Base-by-base conservation (phyloP, 2,888 invertebrate genomes). In the Trichopria drosophilae region DNA sequence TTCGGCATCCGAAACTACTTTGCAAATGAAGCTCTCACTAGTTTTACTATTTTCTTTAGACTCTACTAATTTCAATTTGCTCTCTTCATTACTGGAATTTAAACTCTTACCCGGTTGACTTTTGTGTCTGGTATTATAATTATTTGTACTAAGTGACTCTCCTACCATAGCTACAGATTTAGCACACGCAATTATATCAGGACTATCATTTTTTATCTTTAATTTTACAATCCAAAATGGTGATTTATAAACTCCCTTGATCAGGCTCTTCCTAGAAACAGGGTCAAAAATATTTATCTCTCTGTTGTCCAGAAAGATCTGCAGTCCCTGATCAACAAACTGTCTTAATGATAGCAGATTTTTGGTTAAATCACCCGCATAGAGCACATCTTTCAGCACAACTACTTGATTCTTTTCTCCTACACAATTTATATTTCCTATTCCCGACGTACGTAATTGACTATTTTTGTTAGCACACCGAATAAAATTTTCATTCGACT, bases 261-360 rank as follows among this genome's bases (percentile, higher is more conserved):
- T n/a, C n/a, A n/a, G n/a, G n/a, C n/a, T 29, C 13, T 29, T 29
- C 7, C n/a, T 29, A 5, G 4, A 29, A 29, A 29, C 13, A 15
- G 29, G 13, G 13, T 29, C 29, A 7, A 13, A 29, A 29, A 29
- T 29, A 7, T 29, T 29, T 29, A 29, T 29, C 12, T 15, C 29
- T 29, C 13, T 29, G 9, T 29, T 29, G 29, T 29, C 29, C n/a
- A 29, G 29, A 7, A 29, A 29, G 4, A 29, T 29, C 13, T 29
- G 29, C 29, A 29, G 13, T 7, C 29, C 29, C 7, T 29, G 29
- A 29, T 29, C 29, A 29, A 29, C 29, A 29, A 29, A 29, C 13
- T 29, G 29, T 29, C 29, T 29, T 29, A 29, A 15, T 29, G 29
- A 29, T 29, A 29, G 13, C 7, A 29, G 13, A 7, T 29, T 29